These are phyloP conservation scores for Antechinus stuartii DNA, from an alignment of 2,113 vertebrate genomes.

Conservation along the genomic window DNA sequence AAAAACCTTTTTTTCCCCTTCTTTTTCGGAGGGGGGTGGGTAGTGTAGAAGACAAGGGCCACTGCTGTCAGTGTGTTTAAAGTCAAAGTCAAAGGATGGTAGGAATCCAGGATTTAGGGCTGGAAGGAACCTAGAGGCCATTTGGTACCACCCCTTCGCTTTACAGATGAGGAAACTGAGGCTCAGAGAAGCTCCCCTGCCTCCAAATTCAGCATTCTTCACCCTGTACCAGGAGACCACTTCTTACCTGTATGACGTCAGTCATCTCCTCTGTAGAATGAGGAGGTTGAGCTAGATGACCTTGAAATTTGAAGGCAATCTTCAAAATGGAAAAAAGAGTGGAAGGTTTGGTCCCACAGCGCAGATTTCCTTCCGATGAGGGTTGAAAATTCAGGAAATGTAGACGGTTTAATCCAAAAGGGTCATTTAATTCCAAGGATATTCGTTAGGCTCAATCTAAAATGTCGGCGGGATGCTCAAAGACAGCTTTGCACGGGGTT, in stretches of 20 bases:
- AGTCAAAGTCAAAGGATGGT: not conserved
- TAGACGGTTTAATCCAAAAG: not conserved
- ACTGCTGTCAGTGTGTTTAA: not conserved
- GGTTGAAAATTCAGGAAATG: not conserved
- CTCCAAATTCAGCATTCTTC: not conserved
- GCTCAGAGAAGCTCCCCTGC: not conserved
- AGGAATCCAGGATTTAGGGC: not conserved
- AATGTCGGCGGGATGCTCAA: not conserved
- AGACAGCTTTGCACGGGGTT: not conserved
- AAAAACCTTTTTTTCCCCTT: conserved; percentile 69
- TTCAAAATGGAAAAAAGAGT: not conserved
- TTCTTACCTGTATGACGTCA: not conserved
- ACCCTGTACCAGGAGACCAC: not conserved
- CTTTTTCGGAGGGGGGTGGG: conserved; percentile 78
- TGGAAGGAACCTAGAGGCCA: not conserved
- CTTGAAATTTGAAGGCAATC: not conserved
- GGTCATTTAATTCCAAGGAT: not conserved
- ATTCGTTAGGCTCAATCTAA: not conserved
- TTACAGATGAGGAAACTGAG: not conserved
- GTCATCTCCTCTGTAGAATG: not conserved
- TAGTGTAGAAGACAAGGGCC: not conserved
- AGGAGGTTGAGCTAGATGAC: too few species aligned
- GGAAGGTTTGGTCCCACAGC: not conserved
- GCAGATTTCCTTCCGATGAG: not conserved
- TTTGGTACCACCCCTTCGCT: not conserved